Percentiles rank a stretch among this genome's conserved stretches.
Evolutionary conservation across 2,888 invertebrate species (phyloP).

Genomic region (Carterocephalus palaemon): DNA sequence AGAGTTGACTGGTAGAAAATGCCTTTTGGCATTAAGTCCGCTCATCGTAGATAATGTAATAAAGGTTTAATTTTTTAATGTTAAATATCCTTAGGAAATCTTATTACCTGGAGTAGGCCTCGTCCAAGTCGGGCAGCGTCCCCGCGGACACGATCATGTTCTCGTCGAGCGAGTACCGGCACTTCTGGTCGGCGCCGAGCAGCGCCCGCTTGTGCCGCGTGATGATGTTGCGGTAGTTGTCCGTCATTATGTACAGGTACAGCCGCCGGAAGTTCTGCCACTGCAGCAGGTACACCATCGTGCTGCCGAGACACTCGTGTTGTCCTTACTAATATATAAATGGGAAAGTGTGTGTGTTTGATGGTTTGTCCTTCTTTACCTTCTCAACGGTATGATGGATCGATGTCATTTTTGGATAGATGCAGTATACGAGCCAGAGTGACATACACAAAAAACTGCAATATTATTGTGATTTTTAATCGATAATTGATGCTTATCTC

Average conservation of each 20-base stretch:
- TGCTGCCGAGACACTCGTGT: conserved; percentile 76
- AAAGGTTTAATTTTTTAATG: neutral
- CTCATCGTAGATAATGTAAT: no score
- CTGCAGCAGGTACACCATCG: conserved; percentile 87
- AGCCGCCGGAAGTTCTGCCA: conserved; percentile 94
- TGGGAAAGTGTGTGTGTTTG: no score
- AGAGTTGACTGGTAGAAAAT: no score
- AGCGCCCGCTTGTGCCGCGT: conserved; percentile 88
- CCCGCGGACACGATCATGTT: conserved; percentile 91
- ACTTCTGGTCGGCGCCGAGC: conserved; percentile 85
- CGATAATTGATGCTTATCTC: no score
- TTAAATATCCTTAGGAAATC: neutral
- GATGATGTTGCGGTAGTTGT: conserved; percentile 92
- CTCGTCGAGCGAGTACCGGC: conserved; percentile 84
- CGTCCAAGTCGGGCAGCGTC: conserved; percentile 92
- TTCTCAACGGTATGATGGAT: no score
- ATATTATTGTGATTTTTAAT: no score
- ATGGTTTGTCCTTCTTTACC: no score
- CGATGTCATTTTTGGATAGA: no score
- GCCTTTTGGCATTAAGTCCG: no score
- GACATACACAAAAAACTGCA: no score
- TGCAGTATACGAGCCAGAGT: no score
- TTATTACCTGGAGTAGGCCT: conserved; percentile 87
- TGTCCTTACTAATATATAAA: no score
- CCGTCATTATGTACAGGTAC: conserved; percentile 95